Conservation (phyloP, 2,113 vertebrate species). For the Bubalus kerabau region DNA sequence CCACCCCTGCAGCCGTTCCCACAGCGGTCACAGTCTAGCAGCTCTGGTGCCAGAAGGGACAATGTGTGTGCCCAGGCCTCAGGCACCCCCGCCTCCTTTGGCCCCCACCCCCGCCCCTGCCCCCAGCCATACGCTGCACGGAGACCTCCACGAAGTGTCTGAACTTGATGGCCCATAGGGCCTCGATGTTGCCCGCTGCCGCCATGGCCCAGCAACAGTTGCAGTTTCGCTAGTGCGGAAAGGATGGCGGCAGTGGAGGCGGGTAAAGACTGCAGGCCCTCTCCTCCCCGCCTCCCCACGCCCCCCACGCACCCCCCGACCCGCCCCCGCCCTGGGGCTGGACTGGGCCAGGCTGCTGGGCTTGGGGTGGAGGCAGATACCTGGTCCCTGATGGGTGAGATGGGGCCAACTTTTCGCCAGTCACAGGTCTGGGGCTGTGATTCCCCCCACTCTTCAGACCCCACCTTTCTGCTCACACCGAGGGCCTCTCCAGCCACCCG, state of each 20-base stretch:
- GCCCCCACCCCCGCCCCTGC: background rate
- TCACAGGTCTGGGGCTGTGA: background rate
- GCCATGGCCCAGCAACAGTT: constrained; percentile 69
- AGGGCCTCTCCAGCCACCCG: background rate
- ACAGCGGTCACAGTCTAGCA: constrained; percentile 67
- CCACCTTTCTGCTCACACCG: background rate
- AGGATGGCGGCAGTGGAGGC: background rate
- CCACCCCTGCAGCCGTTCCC: constrained; percentile 43
- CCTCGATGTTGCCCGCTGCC: constrained; percentile 51
- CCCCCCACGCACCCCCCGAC: no score
- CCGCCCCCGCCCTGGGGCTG: fast-evolving
- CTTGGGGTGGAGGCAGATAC: background rate
- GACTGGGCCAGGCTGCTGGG: background rate
- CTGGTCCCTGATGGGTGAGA: constrained; percentile 36
- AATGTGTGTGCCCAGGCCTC: background rate
- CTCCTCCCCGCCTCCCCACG: fast-evolving
- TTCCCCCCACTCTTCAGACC: background rate
- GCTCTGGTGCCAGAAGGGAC: constrained; percentile 44
- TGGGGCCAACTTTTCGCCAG: background rate
- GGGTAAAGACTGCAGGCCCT: background rate
- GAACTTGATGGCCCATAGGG: constrained; percentile 33
- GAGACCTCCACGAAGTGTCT: background rate
- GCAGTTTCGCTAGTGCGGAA: constrained; percentile 10
- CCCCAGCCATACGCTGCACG: constrained; percentile 65
- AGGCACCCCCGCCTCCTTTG: background rate